Base-by-base conservation (phyloP, 2,888 invertebrate species). In the Cotesia congregata region DNA sequence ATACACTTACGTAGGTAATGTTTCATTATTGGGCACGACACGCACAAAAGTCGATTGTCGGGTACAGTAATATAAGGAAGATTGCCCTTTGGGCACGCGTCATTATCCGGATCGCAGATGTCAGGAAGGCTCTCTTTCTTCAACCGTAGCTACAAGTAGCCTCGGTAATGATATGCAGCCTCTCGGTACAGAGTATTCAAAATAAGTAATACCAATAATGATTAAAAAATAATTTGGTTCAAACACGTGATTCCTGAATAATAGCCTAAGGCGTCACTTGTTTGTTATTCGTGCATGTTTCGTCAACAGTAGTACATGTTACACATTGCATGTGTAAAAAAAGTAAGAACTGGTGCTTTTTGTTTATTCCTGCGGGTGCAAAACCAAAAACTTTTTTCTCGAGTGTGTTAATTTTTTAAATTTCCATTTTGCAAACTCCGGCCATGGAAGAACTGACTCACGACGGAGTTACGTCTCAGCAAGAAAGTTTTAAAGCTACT, bases 181-280 rank as follows among this genome's bases (percentile, higher is more conserved):
- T 70, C 71, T 71, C 73, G 30, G 30, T 30, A 30, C 30, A 30
- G 30, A 30, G 30, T 3, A 30, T 12, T 20, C 39, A 68, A 64
- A 17, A 41, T 15, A 17, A 72, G 67, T 64, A 60, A 70, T 9
- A 60, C 6, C 20, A 60, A 20, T 59, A 7, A 65, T 39, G 6
- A 67, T 6, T 15, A 50, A 60, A 50, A 61, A 60, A 72, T 60
- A 72, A 17, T 62, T 39, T 39, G 6, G 62, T 67, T 15, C 65
- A 61, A 41, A 68, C 72, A 64, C 64, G 74, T 81, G 81, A 83
- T 84, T 84, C 82, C 83, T 83, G 82, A 84, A 84, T 85, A 85
- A 85, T 85, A 82, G 84, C 83, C 73, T 62, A 75, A 72, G 83
- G 84, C 79, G 72, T 76, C 17, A 40, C 20, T 64, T 62, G 61